Percentiles rank a stretch among this genome's conserved stretches.
These are phyloP conservation scores for Elysia crispata DNA, from an alignment of 2,888 invertebrate species.

Conservation along the genomic window DNA sequence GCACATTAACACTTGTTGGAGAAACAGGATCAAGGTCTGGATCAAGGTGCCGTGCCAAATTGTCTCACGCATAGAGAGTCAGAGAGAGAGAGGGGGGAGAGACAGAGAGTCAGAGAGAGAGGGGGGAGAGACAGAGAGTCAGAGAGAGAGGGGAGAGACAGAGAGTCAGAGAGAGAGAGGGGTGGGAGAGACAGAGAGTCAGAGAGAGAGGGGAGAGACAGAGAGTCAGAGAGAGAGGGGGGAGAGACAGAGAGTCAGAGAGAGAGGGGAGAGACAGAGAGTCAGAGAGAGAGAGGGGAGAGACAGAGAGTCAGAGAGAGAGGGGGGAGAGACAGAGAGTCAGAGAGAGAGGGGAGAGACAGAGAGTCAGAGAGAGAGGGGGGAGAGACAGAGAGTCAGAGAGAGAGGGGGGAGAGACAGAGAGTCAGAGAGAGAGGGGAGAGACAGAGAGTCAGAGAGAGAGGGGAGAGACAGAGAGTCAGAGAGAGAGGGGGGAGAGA, in stretches of 20 bases:
- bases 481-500: too few relatives aligned
- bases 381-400: too few relatives aligned
- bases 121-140: not conserved
- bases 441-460: too few relatives aligned
- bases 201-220: not conserved
- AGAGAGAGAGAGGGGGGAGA: not conserved
- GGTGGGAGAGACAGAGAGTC: not conserved
- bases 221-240: not conserved
- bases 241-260: not conserved
- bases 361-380: constrained; percentile 16
- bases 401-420: too few relatives aligned
- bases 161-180: not conserved
- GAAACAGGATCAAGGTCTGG: not conserved
- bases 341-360: too few relatives aligned
- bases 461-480: too few relatives aligned
- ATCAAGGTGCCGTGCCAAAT: not conserved
- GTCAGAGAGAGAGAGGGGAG: constrained; percentile 22
- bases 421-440: too few relatives aligned
- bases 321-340: not conserved
- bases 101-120: too few relatives aligned
- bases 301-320: constrained; percentile 15
- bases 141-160: not conserved
- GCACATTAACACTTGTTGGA: too few relatives aligned
- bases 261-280: not conserved
- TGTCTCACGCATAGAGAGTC: not conserved